These are phyloP conservation scores for Nomada fabriciana DNA, from an alignment of 2,888 invertebrate species.

Conservation along the genomic window DNA sequence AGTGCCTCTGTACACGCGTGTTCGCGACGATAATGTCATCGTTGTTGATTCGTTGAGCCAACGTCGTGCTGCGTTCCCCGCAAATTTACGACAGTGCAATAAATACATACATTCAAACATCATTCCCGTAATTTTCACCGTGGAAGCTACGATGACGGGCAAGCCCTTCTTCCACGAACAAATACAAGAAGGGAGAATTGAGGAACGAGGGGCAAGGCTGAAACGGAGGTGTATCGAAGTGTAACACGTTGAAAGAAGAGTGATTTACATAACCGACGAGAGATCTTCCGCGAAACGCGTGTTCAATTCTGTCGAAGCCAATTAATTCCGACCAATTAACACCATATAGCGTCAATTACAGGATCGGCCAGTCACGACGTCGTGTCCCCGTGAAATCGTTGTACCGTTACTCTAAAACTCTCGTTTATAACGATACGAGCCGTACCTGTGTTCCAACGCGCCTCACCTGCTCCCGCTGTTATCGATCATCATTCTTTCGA, in stretches of 20 bases:
- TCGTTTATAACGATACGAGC: slow-evolving; percentile 25
- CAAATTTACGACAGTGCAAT: slow-evolving; percentile 9
- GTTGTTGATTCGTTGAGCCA: background rate
- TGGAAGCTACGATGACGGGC: too few species aligned
- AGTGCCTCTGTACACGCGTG: background rate
- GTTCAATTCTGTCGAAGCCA: slow-evolving; percentile 30
- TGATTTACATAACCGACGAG: slow-evolving; percentile 34
- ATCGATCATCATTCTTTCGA: background rate
- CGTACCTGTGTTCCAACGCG: background rate
- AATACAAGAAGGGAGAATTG: background rate
- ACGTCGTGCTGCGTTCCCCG: background rate
- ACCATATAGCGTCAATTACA: slow-evolving; percentile 51
- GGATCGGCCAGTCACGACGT: slow-evolving; percentile 54
- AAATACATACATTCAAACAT: background rate
- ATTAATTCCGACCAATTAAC: slow-evolving; percentile 65
- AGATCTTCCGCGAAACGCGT: slow-evolving; percentile 16
- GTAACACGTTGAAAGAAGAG: background rate
- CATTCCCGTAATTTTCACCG: background rate
- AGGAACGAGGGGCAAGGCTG: background rate
- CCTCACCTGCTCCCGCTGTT: background rate
- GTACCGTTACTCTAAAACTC: slow-evolving; percentile 44
- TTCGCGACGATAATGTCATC: slow-evolving; percentile 18
- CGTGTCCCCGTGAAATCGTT: slow-evolving; percentile 10
- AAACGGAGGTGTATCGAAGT: background rate
- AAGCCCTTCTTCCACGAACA: too few species aligned